Evolutionary conservation across 2,797 vertebrate genomes (phyloP).

Genomic region (Sphaeramia orbicularis): DNA sequence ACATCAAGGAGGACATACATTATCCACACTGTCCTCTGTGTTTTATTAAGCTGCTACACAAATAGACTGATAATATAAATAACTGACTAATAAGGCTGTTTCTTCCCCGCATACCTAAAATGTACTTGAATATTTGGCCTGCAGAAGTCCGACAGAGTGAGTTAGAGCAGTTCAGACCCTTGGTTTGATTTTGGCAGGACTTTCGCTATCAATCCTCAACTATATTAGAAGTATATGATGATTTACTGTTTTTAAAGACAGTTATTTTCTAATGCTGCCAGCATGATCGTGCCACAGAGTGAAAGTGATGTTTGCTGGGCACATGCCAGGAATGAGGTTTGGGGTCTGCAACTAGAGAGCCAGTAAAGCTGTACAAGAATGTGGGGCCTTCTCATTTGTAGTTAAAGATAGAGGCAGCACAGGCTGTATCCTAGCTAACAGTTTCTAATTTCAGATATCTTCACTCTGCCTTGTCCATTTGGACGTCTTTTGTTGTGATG

Average conservation of each 20-base stretch:
- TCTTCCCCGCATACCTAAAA: constrained; percentile 21
- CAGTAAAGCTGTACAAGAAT: constrained; percentile 93
- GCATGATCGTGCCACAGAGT: constrained; percentile 62
- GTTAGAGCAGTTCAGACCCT: constrained; percentile 42
- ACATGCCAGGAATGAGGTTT: constrained; percentile 72
- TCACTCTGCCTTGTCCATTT: constrained; percentile 59
- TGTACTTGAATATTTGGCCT: constrained; percentile 26
- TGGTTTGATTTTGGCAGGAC: constrained; percentile 50
- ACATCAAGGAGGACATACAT: constrained; percentile 44
- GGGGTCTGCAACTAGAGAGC: constrained; percentile 90
- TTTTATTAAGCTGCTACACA: constrained; percentile 37
- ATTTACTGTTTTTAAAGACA: constrained; percentile 68
- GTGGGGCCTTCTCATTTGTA: constrained; percentile 93
- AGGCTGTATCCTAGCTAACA: constrained; percentile 85
- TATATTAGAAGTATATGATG: constrained; percentile 33
- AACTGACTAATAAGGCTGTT: constrained; percentile 52
- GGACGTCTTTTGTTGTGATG: constrained; percentile 67
- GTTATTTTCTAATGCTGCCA: constrained; percentile 65
- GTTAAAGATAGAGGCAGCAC: constrained; percentile 97
- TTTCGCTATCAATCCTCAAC: constrained; percentile 10
- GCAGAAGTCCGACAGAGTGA: constrained; percentile 36
- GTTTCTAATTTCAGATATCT: constrained; percentile 87
- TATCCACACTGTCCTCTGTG: constrained; percentile 32
- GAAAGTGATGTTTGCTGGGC: constrained; percentile 73
- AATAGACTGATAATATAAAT: constrained; percentile 59